A percentile compares a stretch with the other conserved stretches of the same genome.
phyloP scores from a whole-genome alignment of 1,140 invertebrate species.

The Polyergus mexicanus region DNA sequence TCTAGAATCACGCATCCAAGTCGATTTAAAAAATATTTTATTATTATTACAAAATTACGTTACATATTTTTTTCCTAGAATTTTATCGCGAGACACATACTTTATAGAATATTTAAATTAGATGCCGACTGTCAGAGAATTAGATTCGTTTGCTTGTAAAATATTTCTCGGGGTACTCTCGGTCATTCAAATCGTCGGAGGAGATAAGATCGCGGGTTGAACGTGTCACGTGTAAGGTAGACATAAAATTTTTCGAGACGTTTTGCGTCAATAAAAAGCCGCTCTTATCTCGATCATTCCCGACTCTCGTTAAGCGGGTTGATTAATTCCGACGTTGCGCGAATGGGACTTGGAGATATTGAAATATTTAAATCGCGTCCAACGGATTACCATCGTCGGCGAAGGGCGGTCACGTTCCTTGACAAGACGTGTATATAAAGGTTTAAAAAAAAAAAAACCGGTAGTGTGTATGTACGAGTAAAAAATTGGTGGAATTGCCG shows the following conservation, averaged over 20 bases:
- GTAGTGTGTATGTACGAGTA: background rate
- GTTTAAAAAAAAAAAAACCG: background rate
- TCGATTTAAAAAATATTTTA: background rate
- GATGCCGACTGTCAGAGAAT: slow-evolving; percentile 13
- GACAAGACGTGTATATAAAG: background rate
- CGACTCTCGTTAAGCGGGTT: slow-evolving; percentile 18
- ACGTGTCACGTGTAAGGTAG: background rate
- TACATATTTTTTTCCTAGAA: background rate
- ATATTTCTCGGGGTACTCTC: slow-evolving; percentile 7
- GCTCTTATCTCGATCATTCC: slow-evolving; percentile 25
- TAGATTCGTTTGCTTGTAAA: slow-evolving; percentile 25
- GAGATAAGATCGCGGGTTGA: slow-evolving; percentile 32
- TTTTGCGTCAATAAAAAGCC: slow-evolving; percentile 9
- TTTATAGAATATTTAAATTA: background rate
- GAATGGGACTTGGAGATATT: slow-evolving; percentile 14
- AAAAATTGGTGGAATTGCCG: slow-evolving; percentile 3
- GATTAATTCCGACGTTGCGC: slow-evolving; percentile 42
- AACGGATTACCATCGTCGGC: background rate
- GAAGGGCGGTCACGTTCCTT: slow-evolving; percentile 21
- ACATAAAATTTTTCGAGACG: slow-evolving; percentile 13
- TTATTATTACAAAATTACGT: background rate
- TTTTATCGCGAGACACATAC: background rate
- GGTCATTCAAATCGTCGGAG: slow-evolving; percentile 30
- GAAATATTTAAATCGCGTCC: slow-evolving; percentile 48
- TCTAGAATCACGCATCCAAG: background rate